Conservation (phyloP, 2,113 vertebrate genomes). For the Sceloporus undulatus region DNA sequence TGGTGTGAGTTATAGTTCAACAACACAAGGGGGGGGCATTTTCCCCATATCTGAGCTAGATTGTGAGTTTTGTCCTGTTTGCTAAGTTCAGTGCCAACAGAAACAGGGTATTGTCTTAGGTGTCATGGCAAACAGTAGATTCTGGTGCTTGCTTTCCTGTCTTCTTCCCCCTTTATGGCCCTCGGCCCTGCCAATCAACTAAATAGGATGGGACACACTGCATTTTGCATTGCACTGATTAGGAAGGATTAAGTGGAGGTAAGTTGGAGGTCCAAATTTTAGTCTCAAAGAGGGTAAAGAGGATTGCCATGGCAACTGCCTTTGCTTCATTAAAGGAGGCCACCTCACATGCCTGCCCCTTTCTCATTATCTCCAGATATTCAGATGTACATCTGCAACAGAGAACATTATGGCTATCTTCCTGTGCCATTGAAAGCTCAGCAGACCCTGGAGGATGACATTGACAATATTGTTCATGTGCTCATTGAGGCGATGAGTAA, state of each 20-base stretch:
- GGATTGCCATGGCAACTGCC: neutral
- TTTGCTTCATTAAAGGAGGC: neutral
- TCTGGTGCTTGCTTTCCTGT: neutral
- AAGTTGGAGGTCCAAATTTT: neutral
- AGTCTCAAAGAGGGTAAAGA: neutral
- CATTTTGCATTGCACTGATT: neutral
- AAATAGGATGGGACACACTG: neutral
- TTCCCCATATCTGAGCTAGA: neutral
- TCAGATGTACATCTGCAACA: conserved; percentile 97
- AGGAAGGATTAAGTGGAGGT: neutral
- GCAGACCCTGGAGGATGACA: conserved; percentile 89
- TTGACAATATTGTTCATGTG: conserved; percentile 90
- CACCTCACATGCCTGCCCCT: neutral
- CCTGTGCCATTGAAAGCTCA: conserved; percentile 92
- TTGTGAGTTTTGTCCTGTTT: too few species aligned
- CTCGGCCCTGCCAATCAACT: neutral
- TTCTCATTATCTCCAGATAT: conserved; percentile 68
- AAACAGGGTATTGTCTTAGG: too few species aligned
- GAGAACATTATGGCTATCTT: conserved; percentile 93
- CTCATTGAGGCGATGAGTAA: conserved; percentile 95
- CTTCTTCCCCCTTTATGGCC: neutral
- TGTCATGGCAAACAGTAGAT: too few species aligned
- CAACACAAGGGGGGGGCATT: neutral
- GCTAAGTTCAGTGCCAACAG: neutral
- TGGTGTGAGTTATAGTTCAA: neutral